Evolutionary conservation across 2,888 invertebrate species (phyloP), one percentile per base, ranked within the genome.

Genomic region (Mellilla xanthometata): DNA sequence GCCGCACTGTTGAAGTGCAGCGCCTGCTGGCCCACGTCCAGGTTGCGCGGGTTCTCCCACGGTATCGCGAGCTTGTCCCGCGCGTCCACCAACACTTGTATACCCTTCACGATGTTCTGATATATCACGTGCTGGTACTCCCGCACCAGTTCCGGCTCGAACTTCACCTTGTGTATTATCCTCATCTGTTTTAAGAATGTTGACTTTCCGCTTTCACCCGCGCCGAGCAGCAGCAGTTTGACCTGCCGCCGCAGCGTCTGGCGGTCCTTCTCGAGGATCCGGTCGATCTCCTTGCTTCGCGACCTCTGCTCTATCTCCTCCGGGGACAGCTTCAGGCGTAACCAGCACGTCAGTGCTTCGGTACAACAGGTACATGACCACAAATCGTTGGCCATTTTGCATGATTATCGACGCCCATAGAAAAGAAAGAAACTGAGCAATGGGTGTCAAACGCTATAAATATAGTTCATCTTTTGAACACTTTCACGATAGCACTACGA

Each of bases 151-250:
- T 97, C 97, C 64, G 95, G 94, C 84, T 95, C 96, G 75, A 97
- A 97, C 84, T 94, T 94, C 67, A 95, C 92, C 68, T 95, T 94
- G 86, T 98, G 97, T 80, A 98, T 98, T 76, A 98, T 98, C 82
- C 96, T 93, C 98, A 98, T 98, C 92, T 98, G 98, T 89, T 98
- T 98, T 62, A 98, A 91, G 91, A 96, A 96, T 78, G 95, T 96
- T 60, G 95, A 95, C 90, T 96, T 96, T 79, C 95, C 95, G 88
- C 95, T 95, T 91, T 96, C 95, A 73, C 98, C 98, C 72, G 97
- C 97, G 61, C 98, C 98, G 55, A 98, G 92, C 58, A 98, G 91
- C 71, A 98, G 89, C 72, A 98, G 91, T 91, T 97, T 97, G 60
- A 97, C 96, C 91, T 97, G 96, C 72, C 96, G 92, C 74, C 95